Base-by-base conservation (phyloP, 2,113 vertebrate genomes). In the Entosphenus tridentatus region DNA sequence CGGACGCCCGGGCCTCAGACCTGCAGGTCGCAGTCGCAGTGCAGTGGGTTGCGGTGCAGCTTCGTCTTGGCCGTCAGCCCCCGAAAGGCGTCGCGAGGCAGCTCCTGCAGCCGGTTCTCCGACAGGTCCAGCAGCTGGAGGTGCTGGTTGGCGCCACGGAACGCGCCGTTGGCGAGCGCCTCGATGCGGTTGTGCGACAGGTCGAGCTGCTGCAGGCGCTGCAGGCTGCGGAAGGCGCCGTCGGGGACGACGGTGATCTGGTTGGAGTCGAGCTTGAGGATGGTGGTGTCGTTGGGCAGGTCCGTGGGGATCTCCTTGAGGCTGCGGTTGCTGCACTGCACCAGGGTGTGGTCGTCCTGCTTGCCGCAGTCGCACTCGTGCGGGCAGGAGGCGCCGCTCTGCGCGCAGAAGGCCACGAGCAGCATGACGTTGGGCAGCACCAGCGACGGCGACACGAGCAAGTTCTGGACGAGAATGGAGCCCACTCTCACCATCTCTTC, bases 231-330 rank as follows among this genome's bases (percentile, higher is more conserved):
- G 76, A 98, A 97, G 70, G 88, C 87, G 1, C 90, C 83, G 0
- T 77, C 76, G 8, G 92, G 91, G 70, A 97, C 78, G 1, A 81
- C 81, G 2, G 81, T 81, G 72, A 98, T 82, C 17, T 76, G 80
- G 79, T 98, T 98, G 77, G 83, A 90, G 78, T 98, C 93, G 79
- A 98, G 79, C 77, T 88, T 96, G 75, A 97, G 80, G 55, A 82
- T 86, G 11, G 75, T 80, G 57, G 93, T 98, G 78, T 95, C 84
- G 0, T 93, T 96, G 73, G 93, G 93, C 57, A 98, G 86, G 76
- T 91, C 87, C 4, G 73, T 74, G 67, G 93, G 92, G 73, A 98
- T 79, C 58, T 85, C 77, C 0, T 82, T 88, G 70, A 98, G 84
- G 70, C 78, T 83, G 67, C 85, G 83, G 5, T 84, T 84, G 81